Percentiles rank a stretch among this genome's conserved stretches.
Conservation (phyloP, 2,797 vertebrate genomes). For the Chlorospingus semifuscus region DNA sequence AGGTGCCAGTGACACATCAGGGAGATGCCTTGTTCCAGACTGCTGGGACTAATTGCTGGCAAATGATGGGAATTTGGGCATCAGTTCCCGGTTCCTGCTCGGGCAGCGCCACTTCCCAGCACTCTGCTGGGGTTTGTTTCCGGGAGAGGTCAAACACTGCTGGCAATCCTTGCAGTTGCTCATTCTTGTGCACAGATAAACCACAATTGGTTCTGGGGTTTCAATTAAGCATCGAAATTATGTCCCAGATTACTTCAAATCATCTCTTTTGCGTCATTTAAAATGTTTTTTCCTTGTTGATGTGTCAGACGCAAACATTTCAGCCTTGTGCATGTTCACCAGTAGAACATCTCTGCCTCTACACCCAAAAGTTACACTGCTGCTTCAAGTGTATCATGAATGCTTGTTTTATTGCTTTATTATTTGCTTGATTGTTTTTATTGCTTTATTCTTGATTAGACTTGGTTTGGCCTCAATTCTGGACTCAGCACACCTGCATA, state of each 20-base stretch:
- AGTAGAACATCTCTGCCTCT: neutral
- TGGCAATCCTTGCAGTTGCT: rapidly evolving
- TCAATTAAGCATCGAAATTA: neutral
- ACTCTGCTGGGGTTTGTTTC: neutral
- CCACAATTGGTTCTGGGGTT: neutral
- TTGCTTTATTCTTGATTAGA: neutral
- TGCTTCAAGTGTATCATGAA: rapidly evolving
- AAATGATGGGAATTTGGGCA: neutral
- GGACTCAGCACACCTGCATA: rapidly evolving
- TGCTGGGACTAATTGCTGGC: neutral
- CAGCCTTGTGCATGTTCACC: rapidly evolving
- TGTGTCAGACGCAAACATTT: neutral
- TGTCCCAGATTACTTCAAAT: neutral
- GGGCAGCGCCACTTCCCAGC: neutral
- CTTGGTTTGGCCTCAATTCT: neutral
- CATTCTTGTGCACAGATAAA: neutral
- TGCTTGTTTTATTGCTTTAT: neutral
- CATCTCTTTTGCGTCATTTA: neutral
- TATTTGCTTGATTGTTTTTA: neutral
- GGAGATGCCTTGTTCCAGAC: neutral
- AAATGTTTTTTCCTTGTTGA: neutral
- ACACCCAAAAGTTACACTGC: neutral
- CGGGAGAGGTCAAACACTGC: neutral
- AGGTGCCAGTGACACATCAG: neutral
- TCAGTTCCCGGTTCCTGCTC: neutral